Evolutionary conservation across 2,888 invertebrate genomes (phyloP), one percentile per base, ranked within the genome.

Genomic region (Disparrhopalites patrizii): DNA sequence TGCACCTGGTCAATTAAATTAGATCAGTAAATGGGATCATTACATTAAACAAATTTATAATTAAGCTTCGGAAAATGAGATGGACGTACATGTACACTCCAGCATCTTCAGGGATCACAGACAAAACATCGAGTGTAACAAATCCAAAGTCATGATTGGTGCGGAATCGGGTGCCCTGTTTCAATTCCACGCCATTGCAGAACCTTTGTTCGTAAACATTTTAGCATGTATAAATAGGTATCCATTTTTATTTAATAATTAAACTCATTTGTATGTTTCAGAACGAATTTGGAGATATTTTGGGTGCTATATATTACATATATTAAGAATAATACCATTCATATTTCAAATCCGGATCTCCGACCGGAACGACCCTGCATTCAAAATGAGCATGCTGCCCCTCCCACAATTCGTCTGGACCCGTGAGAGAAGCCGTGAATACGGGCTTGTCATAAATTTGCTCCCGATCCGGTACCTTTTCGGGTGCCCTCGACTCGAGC

Each of bases 91-190:
- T 92, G 79, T 95, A 96, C 0, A 93, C 85, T 18, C 43, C 96
- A 38, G 93, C 89, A 80, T 96, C 96, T 77, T 91, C 89, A 1
- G 90, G 83, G 28, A 93, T 89, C 2, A 91, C 91, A 25, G 91
- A 89, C 78, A 88, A 87, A 62, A 96, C 92, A 77, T 96, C 94
- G 75, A 96, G 81, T 0, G 94, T 93, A 7, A 96, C 92, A 77
- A 91, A 93, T 28, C 95, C 96, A 78, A 96, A 96, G 78, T 96
- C 95, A 51, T 70, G 91, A 3, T 94, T 93, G 43, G 96, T 95
- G 78, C 94, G 86, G 82, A 97, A 98, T 72, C 98, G 86, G 77
- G 95, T 83, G 86, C 93, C 93, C 86, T 92, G 87, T 81, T 93
- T 90, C 55, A 97, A 83, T 80, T 93, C 93, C 4, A 93, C 87